phyloP scores from a whole-genome alignment of 2,113 vertebrate species.

The Alces alces region DNA sequence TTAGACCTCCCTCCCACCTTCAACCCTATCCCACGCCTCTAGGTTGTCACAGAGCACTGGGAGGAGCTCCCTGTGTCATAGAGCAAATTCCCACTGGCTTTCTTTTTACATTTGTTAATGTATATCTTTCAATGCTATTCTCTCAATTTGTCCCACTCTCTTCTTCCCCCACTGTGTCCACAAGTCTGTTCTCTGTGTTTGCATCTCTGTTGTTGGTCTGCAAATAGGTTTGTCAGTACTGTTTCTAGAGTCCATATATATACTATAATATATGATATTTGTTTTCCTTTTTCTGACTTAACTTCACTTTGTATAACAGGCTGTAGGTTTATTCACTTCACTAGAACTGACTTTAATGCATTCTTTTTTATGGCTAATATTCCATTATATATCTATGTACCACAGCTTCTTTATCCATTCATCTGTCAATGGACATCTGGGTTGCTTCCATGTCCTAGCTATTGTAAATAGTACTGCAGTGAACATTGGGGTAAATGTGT shows the following conservation, averaged over 20 bases:
- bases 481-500: background rate
- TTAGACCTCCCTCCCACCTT: background rate
- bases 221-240: background rate
- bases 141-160: background rate
- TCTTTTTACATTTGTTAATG: background rate
- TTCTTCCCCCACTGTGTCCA: background rate
- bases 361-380: background rate
- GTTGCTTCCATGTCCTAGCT: background rate
- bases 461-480: background rate
- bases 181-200: background rate
- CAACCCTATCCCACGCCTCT: background rate
- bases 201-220: background rate
- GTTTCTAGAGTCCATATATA: background rate
- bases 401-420: background rate
- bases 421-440: background rate
- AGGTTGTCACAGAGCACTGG: background rate
- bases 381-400: background rate
- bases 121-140: background rate
- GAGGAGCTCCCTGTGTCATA: background rate
- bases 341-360: background rate
- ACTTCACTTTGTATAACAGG: background rate
- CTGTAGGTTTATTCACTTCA: background rate
- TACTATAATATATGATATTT: background rate
- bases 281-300: background rate
- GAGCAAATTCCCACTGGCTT: background rate